Base-by-base conservation (phyloP, 2,113 vertebrate species). In the Notothenia coriiceps region DNA sequence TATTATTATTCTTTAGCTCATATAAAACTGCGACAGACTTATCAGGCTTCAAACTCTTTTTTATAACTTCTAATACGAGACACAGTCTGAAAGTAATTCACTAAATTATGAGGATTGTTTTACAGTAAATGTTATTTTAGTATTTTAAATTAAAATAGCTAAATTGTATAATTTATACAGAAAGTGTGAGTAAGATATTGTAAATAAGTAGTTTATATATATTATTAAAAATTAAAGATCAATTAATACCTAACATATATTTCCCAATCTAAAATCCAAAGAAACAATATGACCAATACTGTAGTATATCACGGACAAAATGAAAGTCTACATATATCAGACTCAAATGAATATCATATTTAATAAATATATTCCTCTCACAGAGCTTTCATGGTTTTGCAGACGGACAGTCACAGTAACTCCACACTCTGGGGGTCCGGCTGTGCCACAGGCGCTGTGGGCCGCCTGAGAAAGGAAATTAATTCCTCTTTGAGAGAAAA, bases 401-500 rank as follows among this genome's bases (percentile, higher is more conserved):
- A 70, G 46, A 70, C 73, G 66, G 61, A 76, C 82, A 15, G 14
- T 68, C 74, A 52, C 51, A 64, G 22, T 65, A 69, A 50, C 77
- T 67, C 70, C 61, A 47, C 25, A 6, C 80, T 65, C 76, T 14
- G 70, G 60, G 83, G 73, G 70, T 49, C 59, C 17, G 64, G 69
- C 64, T 55, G 87, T 87, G 87, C 89, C 91, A 88, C 87, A 86
- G 88, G 74, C 84, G 70, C 86, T 62, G 81, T 70, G 86, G 88
- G 82, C 89, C 73, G 89, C 76, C 89, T 83, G 86, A 85, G 88
- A 87, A 84, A 95, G 95, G 93, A 95, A 95, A 95, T 95, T 92
- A 94, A 94, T 94, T 93, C 91, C 91, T 89, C 91, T 94, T 89
- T 85, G 86, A 80, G 88, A 84, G 93, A 94, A 95, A 94, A 95